Percentiles rank a stretch among this genome's conserved stretches.
These are phyloP conservation scores for Acanthoscelides obtectus DNA, from an alignment of 2,888 invertebrate genomes.

Conservation along the genomic window DNA sequence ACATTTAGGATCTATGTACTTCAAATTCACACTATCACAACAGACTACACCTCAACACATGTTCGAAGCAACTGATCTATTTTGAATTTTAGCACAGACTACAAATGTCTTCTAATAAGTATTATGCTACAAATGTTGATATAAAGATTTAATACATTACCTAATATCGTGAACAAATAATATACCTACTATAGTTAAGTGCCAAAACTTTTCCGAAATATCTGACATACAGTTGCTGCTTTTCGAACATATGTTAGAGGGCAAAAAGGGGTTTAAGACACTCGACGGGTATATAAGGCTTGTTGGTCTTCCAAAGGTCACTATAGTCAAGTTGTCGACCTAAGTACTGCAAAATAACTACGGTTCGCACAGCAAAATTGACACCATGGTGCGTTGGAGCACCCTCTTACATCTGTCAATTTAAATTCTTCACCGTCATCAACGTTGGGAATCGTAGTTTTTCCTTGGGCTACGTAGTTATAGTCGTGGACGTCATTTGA, in stretches of 20 bases:
- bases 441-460: slow-evolving; percentile 89
- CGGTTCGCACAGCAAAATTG: neutral
- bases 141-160: too few relatives aligned
- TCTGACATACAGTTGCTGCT: too few relatives aligned
- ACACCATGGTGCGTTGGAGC: neutral
- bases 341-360: neutral
- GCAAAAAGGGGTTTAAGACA: slow-evolving; percentile 5
- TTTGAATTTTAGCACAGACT: too few relatives aligned
- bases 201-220: too few relatives aligned
- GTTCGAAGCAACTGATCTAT: neutral
- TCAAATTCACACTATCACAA: neutral
- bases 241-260: neutral
- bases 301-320: neutral
- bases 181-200: too few relatives aligned
- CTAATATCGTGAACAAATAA: too few relatives aligned
- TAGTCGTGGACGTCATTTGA: slow-evolving; percentile 90
- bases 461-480: slow-evolving; percentile 95
- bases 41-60: neutral
- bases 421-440: slow-evolving; percentile 93
- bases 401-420: slow-evolving; percentile 79
- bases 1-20: neutral
- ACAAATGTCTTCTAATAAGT: too few relatives aligned
- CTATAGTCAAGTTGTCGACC: neutral
- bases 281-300: neutral
- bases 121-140: too few relatives aligned